Base-by-base conservation (phyloP, 2,113 vertebrate species). In the Corythaeola cristata region DNA sequence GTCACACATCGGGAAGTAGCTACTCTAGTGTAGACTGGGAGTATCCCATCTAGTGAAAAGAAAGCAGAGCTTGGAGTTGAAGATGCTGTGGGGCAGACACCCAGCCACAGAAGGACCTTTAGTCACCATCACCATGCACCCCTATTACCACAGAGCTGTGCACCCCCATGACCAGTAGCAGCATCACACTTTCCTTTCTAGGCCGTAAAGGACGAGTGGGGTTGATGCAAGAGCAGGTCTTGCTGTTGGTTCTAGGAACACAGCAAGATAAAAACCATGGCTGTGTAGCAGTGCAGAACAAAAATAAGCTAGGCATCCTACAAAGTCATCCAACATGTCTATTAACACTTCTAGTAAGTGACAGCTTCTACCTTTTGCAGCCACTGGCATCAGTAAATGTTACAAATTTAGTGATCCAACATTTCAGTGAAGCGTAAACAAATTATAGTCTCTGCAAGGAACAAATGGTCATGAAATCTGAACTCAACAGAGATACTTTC, bases 291-390 rank as follows among this genome's bases (percentile, higher is more conserved):
- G 28, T 9, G 39, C 72, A 47, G 44, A 92, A 86, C 30, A 90
- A 94, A 96, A 91, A 88, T 72, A 91, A 95, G 67, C 33, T 74
- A 79, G 39, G 47, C 59, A 90, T 67, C 82, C 44, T 55, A 80
- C 41, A 80, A 45, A 87, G 78, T 80, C 79, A 88, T 86, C 73
- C 79, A 84, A 19, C 47, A 30, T 3, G 13, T 86, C 93, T 71
- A 9, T 64, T 93, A 74, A 93, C 90, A 95, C 82, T 69, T 53
- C 26, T 47, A 15, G 7, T 30, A 75, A 91, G 76, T 90, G 90
- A 90, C 68, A 88, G 73, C 60, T 95, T 92, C 85, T 77, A 89
- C 67, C 79, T 96, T 94, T 67, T 88, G 75, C 72, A 93, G 89
- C 45, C 66, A 85, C 49, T 58, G 41, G 49, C 90, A 73, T n/a